phyloP scores from a whole-genome alignment of 2,113 vertebrate genomes.

The Gavia stellata region DNA sequence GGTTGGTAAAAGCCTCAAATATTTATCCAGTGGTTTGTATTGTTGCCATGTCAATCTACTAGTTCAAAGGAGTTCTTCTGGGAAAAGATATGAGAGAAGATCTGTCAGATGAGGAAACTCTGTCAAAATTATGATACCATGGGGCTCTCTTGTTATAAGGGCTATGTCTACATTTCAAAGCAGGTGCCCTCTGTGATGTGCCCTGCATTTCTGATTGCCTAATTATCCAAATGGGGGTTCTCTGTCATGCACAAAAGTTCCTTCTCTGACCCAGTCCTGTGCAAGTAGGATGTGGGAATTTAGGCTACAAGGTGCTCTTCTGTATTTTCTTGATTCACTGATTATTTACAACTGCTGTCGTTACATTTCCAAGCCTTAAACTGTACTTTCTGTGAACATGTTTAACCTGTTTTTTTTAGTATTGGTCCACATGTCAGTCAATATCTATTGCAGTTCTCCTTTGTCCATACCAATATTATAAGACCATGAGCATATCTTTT shows the following conservation, averaged over 20 bases:
- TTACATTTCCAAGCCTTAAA: neutral
- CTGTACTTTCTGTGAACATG: neutral
- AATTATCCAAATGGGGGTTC: neutral
- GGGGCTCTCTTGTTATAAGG: neutral
- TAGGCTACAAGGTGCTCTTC: neutral
- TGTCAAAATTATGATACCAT: neutral
- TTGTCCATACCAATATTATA: neutral
- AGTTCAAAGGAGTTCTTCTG: neutral
- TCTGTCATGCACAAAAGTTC: neutral
- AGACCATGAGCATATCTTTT: neutral
- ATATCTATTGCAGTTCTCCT: neutral
- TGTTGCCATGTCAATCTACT: neutral
- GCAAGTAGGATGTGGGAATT: neutral
- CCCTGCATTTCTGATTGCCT: neutral
- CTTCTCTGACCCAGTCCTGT: neutral
- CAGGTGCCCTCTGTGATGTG: neutral
- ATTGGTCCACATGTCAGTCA: neutral
- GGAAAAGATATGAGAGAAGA: neutral
- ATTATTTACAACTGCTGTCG: neutral
- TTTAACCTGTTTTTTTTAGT: neutral
- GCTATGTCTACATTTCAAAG: neutral
- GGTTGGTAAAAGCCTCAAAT: neutral
- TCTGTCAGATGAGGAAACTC: neutral
- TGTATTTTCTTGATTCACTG: neutral
- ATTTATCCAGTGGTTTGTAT: neutral